Base-by-base conservation (phyloP, 2,888 invertebrate species). In the Pomacea canaliculata region DNA sequence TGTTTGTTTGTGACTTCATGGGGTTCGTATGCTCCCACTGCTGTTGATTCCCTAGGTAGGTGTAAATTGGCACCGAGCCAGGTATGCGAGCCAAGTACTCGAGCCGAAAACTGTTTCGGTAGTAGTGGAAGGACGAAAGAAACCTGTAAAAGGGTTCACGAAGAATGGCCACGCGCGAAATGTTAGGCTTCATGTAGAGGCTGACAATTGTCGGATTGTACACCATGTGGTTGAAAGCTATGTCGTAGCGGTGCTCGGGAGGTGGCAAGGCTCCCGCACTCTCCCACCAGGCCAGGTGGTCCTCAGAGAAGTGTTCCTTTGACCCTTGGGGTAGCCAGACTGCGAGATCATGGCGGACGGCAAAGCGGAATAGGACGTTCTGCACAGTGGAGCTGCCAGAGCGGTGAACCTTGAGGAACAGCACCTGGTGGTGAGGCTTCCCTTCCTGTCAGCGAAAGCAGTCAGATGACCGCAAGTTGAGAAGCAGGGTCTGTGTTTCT, bases 171-270 rank as follows among this genome's bases (percentile, higher is more conserved):
- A 86, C 79, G 60, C 80, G 83, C 9, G 75, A 67, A 4, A 85
- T 84, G 71, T 84, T 83, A 3, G 68, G 60, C 12, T 83, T 85
- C 27, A 86, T 70, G 46, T 77, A 78, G 7, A 56, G 51, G 48
- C 71, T 68, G 69, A 85, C 83, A 7, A 77, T 73, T 0, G 66
- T 37, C 0, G 76, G 71, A 27, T 84, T 76, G 75, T 83, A 86
- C 7, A 85, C 71, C 68, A 85, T 83, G 77, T 85, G 86, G 77
- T 81, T 81, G 72, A 85, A 85, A n/a, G 83, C 72, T 12, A 86
- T 77, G 60, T 86, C 85, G 70, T 79, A 84, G 13, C 76, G 79
- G 37, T 71, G 67, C 19, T 80, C 79, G 13, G 51, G 16, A 3
- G 84, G 83, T 10, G 79, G 76, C 1, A 82, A 76, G 10, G 81